Conservation (phyloP, 2,797 vertebrate genomes). For the Gymnoscopelus braueri region DNA sequence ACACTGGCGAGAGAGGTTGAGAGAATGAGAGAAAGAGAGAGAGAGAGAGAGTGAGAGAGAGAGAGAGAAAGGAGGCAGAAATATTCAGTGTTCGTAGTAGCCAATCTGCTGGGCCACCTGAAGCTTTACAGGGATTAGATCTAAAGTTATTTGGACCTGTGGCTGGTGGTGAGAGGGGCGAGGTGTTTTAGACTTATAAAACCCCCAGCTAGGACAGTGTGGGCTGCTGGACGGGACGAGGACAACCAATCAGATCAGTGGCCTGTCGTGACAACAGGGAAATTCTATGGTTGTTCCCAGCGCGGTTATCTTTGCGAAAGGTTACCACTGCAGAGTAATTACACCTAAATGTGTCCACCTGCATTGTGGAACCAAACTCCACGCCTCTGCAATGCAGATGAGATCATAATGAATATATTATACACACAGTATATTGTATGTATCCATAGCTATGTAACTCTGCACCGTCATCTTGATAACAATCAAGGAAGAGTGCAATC, state of each 20-base stretch:
- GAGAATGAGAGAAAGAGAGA: slow-evolving; percentile 30
- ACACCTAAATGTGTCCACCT: slow-evolving; percentile 26
- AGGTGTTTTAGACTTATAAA: slow-evolving; percentile 65
- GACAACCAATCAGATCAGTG: slow-evolving; percentile 40
- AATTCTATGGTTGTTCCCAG: slow-evolving; percentile 52
- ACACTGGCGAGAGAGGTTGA: slow-evolving; percentile 46
- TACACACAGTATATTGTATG: not conserved
- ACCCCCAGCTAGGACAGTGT: slow-evolving; percentile 53
- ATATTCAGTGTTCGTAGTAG: slow-evolving; percentile 65
- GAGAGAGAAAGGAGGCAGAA: slow-evolving; percentile 65
- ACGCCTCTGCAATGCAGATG: not conserved
- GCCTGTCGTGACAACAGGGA: slow-evolving; percentile 70
- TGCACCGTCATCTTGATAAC: slow-evolving; percentile 46
- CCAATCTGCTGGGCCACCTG: slow-evolving; percentile 77
- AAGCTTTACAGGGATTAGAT: slow-evolving; percentile 75
- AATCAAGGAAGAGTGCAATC: slow-evolving; percentile 51
- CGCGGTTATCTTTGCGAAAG: slow-evolving; percentile 37
- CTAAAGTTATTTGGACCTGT: slow-evolving; percentile 63
- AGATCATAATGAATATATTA: too few species aligned
- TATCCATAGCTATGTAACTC: slow-evolving; percentile 15
- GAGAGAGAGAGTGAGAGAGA: slow-evolving; percentile 31
- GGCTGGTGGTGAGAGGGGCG: slow-evolving; percentile 37
- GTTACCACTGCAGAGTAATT: slow-evolving; percentile 46
- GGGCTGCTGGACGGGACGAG: slow-evolving; percentile 42
- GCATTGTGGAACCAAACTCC: slow-evolving; percentile 21